Base-by-base conservation (phyloP, 2,113 vertebrate species). In the Chamaetylas fuelleborni region DNA sequence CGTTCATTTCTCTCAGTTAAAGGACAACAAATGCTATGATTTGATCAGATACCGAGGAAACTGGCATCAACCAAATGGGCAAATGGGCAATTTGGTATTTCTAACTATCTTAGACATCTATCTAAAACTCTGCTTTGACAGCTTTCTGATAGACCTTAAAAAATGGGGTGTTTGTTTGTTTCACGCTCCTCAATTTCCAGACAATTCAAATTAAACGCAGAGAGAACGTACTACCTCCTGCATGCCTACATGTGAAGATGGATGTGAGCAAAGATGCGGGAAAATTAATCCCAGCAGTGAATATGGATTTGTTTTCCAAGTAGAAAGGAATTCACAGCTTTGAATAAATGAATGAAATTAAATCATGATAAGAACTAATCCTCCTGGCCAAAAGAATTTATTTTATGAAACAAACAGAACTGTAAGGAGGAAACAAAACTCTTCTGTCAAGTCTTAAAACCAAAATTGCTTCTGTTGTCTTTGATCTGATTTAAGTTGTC, bases 401-500 rank as follows among this genome's bases (percentile, higher is more conserved):
- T 38, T 86, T 51, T 62, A 23, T 45, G 82, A 95, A 94, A 94
- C 33, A 92, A 51, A 86, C 12, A 72, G 38, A 93, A 88, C 36
- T 56, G 45, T 58, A 93, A 74, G 61, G 19, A 85, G 25, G 77
- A 57, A 58, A 85, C 10, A 48, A 65, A 91, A 40, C 19, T 82
- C 38, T 74, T 31, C 38, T 95, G 92, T 95, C 54, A 93, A 85
- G 53, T 92, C 74, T 91, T 92, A 78, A 89, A 96, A 92, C 11
- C 38, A 61, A 74, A 81, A 92, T 54, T 65, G 77, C 92, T 81
- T 90, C 92, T 93, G 64, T 91, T 90, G 88, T 61, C 96, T 97
- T 95, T 96, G 48, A 97, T 97, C 80, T 94, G n/a, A 95, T 58
- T 86, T 74, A 85, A 58, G 62, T 48, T 60, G 42, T 17, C 95